These are phyloP conservation scores for Gadus macrocephalus DNA, from an alignment of 2,113 vertebrate genomes.

Conservation along the genomic window DNA sequence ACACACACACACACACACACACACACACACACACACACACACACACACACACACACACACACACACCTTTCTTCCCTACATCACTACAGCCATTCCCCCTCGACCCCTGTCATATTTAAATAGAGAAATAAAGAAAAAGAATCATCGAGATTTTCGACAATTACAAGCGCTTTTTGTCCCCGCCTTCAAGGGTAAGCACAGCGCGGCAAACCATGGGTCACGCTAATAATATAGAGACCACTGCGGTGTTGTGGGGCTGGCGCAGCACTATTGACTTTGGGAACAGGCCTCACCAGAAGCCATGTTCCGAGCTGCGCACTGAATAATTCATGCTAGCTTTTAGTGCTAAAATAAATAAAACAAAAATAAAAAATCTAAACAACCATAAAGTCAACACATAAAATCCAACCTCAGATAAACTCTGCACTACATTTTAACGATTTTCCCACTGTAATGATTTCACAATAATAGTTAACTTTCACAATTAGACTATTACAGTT, in stretches of 20 bases:
- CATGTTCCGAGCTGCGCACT: not conserved
- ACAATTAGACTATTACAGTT: not conserved
- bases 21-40: too few species aligned
- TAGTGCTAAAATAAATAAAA: not conserved
- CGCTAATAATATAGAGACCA: not conserved
- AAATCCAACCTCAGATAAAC: too few species aligned
- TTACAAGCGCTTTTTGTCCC: not conserved
- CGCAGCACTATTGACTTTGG: not conserved
- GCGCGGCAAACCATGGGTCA: conserved; percentile 9
- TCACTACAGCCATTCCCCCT: conserved; percentile 20
- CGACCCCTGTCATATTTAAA: conserved; percentile 7
- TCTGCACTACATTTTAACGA: too few species aligned
- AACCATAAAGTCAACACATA: not conserved
- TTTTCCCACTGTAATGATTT: too few species aligned
- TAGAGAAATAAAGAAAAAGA: conserved; percentile 21
- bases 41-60: too few species aligned
- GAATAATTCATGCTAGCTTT: not conserved
- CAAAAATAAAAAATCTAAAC: not conserved
- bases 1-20: conserved; percentile 8
- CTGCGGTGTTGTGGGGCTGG: conserved; percentile 7
- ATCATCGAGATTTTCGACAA: conserved; percentile 6
- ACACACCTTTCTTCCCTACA: not conserved
- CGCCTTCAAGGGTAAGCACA: conserved; percentile 11
- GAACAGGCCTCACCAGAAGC: not conserved
- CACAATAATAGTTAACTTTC: too few species aligned